A percentile compares a stretch with the other conserved stretches of the same genome.
Evolutionary conservation across 2,113 vertebrate genomes (phyloP).

Genomic region (Myrmophylax atrothorax): DNA sequence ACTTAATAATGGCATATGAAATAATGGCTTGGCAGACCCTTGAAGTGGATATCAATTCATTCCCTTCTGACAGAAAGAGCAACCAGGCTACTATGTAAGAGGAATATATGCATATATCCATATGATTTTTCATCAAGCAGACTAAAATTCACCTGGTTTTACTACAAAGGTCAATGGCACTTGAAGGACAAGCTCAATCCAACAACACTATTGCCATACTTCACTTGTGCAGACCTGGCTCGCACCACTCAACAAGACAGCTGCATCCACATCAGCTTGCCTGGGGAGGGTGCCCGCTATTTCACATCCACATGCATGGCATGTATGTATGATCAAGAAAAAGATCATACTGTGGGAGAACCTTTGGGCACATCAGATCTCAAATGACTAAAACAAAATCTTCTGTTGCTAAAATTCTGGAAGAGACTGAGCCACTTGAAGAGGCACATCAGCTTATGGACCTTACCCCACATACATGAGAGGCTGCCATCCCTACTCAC

Average conservation of each 20-base stretch:
- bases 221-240: not conserved
- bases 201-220: not conserved
- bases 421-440: rapidly evolving
- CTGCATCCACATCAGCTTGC: rapidly evolving
- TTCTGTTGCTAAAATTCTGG: not conserved
- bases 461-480: rapidly evolving
- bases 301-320: not conserved
- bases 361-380: not conserved
- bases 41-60: not conserved
- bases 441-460: not conserved
- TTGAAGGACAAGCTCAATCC: not conserved
- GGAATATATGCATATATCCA: no score
- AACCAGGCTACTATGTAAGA: not conserved
- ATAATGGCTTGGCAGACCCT: not conserved
- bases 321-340: rapidly evolving
- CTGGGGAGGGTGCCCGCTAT: not conserved
- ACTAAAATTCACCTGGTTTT: not conserved
- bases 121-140: not conserved
- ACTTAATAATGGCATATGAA: not conserved
- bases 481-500: not conserved
- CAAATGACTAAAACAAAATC: not conserved
- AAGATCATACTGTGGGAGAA: not conserved
- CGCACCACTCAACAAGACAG: not conserved
- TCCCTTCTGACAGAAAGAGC: not conserved
- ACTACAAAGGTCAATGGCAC: not conserved